A percentile compares a stretch with the other conserved stretches of the same genome.
phyloP scores from a whole-genome alignment of 1,140 invertebrate species.

The Archegozetes longisetosus region DNA sequence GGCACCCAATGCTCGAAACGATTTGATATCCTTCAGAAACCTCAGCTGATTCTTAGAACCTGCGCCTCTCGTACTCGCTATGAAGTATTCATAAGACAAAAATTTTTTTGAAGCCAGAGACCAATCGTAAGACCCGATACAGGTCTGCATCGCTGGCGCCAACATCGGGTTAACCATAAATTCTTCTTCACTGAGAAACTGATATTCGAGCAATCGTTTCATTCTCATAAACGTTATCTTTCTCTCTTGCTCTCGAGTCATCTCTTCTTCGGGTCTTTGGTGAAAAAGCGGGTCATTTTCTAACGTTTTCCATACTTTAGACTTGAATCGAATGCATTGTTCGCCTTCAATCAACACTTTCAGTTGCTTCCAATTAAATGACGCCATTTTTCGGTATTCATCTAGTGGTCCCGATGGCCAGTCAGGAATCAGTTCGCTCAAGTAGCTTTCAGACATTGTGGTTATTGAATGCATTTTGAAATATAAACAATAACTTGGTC shows the following conservation, averaged over 20 bases:
- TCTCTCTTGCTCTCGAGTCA: slow-evolving; percentile 50
- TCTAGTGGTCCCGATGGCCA: slow-evolving; percentile 53
- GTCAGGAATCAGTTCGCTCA: slow-evolving; percentile 33
- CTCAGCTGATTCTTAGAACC: slow-evolving; percentile 58
- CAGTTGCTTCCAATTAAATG: slow-evolving; percentile 62
- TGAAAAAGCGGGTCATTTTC: slow-evolving; percentile 63
- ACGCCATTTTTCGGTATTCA: slow-evolving; percentile 47
- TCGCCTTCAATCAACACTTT: slow-evolving; percentile 52
- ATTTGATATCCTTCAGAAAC: slow-evolving; percentile 47
- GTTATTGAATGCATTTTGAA: too few species aligned
- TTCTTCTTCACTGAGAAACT: slow-evolving; percentile 43
- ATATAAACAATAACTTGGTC: too few species aligned
- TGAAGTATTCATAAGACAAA: slow-evolving; percentile 28
- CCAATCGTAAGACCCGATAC: slow-evolving; percentile 49
- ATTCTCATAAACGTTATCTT: slow-evolving; percentile 40
- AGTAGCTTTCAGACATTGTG: too few species aligned
- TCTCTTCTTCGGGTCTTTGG: slow-evolving; percentile 33
- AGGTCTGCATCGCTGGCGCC: slow-evolving; percentile 26
- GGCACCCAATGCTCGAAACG: slow-evolving; percentile 48
- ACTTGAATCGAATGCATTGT: slow-evolving; percentile 49
- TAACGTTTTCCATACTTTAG: slow-evolving; percentile 58
- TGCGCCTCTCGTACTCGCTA: slow-evolving; percentile 38
- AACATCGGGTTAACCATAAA: slow-evolving; percentile 32
- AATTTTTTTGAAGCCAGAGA: slow-evolving; percentile 44
- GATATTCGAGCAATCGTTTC: slow-evolving; percentile 43